A percentile compares a stretch with the other conserved stretches of the same genome.
phyloP scores from a whole-genome alignment of 2,113 vertebrate genomes.

The Chrysemys picta region DNA sequence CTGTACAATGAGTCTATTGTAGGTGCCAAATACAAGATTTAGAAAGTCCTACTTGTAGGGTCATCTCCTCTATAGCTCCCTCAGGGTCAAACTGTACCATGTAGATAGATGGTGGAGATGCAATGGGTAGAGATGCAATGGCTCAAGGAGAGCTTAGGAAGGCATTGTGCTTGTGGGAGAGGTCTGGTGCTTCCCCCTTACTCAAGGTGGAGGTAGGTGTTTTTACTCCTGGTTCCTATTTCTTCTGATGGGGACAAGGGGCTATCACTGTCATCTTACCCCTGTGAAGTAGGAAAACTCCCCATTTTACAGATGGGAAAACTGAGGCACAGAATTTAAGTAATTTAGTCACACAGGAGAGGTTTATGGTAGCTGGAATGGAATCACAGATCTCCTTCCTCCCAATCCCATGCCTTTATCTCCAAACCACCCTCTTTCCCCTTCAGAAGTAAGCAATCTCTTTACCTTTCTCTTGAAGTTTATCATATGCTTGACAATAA shows the following conservation, averaged over 20 bases:
- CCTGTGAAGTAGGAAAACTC: not conserved
- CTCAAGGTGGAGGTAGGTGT: not conserved
- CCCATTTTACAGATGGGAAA: accelerated
- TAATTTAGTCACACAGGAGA: not conserved
- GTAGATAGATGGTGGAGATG: not conserved
- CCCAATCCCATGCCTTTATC: constrained; percentile 36
- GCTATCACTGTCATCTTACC: not conserved
- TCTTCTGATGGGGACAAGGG: not conserved
- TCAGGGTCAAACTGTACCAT: not conserved
- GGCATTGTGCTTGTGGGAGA: accelerated
- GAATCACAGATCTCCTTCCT: accelerated
- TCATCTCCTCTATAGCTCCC: not conserved
- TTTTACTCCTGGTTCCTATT: not conserved
- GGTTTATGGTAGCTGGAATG: not conserved
- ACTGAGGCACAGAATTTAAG: not conserved
- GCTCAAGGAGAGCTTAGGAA: accelerated
- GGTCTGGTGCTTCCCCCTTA: not conserved
- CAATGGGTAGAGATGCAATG: accelerated
- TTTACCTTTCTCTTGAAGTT: not conserved
- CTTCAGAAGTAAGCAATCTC: not conserved
- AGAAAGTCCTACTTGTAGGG: not conserved
- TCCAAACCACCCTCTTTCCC: not conserved
- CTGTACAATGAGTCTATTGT: not conserved
- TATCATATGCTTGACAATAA: constrained; percentile 46
- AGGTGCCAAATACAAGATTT: not conserved